Evolutionary conservation across 2,797 vertebrate genomes (phyloP), one percentile per base, ranked within the genome.

Genomic region (Microctenopoma stevenorrisi): DNA sequence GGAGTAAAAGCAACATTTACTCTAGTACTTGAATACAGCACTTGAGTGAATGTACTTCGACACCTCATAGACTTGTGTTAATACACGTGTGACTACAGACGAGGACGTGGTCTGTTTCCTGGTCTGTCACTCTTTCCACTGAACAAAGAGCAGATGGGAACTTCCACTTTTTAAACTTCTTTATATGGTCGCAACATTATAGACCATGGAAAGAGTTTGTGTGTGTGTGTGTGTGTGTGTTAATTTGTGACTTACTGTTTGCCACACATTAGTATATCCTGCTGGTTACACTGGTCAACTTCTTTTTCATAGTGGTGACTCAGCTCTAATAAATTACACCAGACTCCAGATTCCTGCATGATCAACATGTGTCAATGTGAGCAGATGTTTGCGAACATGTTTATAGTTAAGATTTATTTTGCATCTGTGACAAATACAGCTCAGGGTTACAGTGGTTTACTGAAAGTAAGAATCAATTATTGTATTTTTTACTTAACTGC

Each of bases 91-190:
- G 11, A 44, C 11, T 52, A 14, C 4, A 47, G 26, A 68, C 35
- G 53, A 49, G 3, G 55, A 22, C 3, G 3, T 40, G 15, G 54
- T 44, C 40, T 44, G 14, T 44, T 64, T 11, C 12, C 33, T 51
- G 37, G 6, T 64, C 38, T 46, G 63, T 70, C 72, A 69, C 52
- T 47, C 35, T 82, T 84, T 76, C 64, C 67, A 72, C 16, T 44
- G 71, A 69, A 79, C 67, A 70, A 37, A 75, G 52, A 54, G 5
- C 38, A 47, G 16, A 57, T 13, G 68, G 74, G 72, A 49, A 72
- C 59, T 78, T 81, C 79, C 75, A 74, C 11, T 13, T 25, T 42
- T 43, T 54, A 42, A 4, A 64, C 55, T 59, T 57, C 30, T 48
- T 26, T 38, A 52, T 33, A 10, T 60, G 33, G 28, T 46, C 54